Conservation (phyloP, 2,888 invertebrate genomes). For the Stictocephala bisonia region DNA sequence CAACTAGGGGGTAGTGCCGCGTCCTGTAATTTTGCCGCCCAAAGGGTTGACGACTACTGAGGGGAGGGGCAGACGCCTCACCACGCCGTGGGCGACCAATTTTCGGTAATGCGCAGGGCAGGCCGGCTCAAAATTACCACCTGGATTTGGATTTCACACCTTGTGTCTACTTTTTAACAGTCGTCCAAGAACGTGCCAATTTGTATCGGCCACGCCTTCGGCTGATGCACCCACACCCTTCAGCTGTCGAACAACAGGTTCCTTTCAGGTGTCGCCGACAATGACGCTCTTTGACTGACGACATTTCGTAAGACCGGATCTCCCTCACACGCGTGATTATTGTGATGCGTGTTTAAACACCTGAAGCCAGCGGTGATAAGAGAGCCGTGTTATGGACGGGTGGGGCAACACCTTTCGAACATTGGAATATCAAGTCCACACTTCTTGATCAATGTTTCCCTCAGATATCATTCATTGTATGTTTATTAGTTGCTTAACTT, state of each 20-base stretch:
- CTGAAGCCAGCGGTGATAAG: no score
- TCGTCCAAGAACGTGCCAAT: constrained; percentile 22
- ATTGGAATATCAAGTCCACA: no score
- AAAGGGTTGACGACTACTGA: constrained; percentile 17
- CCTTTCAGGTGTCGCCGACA: not conserved
- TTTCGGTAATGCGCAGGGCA: not conserved
- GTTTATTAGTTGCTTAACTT: no score
- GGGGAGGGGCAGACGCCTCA: not conserved
- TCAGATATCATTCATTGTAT: no score
- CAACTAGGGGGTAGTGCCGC: constrained; percentile 1
- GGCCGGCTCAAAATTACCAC: not conserved
- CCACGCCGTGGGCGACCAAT: constrained; percentile 17
- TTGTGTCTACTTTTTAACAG: constrained; percentile 35
- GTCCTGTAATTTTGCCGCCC: constrained; percentile 7
- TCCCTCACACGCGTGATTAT: not conserved
- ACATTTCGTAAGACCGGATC: not conserved
- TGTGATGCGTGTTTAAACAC: not conserved
- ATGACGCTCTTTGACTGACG: not conserved
- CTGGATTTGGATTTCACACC: constrained; percentile 30
- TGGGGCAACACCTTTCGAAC: no score
- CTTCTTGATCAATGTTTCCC: no score
- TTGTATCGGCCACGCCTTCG: constrained; percentile 14
- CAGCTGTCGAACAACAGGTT: constrained; percentile 1
- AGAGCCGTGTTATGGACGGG: no score
- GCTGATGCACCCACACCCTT: constrained; percentile 10